Evolutionary conservation across 2,888 invertebrate species (phyloP).

Genomic region (Rotaria socialis): DNA sequence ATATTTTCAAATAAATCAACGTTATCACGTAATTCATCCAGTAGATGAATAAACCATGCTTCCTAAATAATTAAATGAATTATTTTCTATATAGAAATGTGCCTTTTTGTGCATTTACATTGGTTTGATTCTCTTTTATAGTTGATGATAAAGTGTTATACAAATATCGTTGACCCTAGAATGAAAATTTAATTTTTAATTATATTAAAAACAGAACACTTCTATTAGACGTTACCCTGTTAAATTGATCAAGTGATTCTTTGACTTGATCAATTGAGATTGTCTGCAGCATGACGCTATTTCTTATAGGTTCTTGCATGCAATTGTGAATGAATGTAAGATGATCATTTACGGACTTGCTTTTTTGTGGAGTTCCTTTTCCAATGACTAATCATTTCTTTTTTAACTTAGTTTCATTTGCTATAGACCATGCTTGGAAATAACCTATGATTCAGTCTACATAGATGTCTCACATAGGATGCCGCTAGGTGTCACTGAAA

Average conservation of each 20-base stretch:
- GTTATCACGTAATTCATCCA: constrained; percentile 36
- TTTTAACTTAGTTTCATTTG: not conserved
- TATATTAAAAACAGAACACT: not conserved
- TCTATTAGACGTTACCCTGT: not conserved
- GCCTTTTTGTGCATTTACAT: not conserved
- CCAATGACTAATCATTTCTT: not conserved
- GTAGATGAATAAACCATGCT: not conserved
- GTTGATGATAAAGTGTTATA: constrained; percentile 2
- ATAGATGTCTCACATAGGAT: not conserved
- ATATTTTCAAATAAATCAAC: constrained; percentile 21
- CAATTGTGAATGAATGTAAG: not conserved
- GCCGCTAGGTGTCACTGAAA: not conserved
- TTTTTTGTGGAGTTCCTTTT: not conserved
- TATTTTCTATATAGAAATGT: not conserved
- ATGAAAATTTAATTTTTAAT: not conserved
- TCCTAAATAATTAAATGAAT: not conserved
- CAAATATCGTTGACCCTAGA: not conserved
- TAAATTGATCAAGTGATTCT: constrained; percentile 33
- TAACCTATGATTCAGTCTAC: not conserved
- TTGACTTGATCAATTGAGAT: constrained; percentile 8
- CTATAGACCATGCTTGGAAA: not conserved
- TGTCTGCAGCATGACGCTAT: not conserved
- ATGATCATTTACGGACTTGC: not conserved
- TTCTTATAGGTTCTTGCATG: not conserved
- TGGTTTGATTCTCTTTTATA: constrained; percentile 23